Base-by-base conservation (phyloP, 2,113 vertebrate genomes). In the Eira barbara region DNA sequence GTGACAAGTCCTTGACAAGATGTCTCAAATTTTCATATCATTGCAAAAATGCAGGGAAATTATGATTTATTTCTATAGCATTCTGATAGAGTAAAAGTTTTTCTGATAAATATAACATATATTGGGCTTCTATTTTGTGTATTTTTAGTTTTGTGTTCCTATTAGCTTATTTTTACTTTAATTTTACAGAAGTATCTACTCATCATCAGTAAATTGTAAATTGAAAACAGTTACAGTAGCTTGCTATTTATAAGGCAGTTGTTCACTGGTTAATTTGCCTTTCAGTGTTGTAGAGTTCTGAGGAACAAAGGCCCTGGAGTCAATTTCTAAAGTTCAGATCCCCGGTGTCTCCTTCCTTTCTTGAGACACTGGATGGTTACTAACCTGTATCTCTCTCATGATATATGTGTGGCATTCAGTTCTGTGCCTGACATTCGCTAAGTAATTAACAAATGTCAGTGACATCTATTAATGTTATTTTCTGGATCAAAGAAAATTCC, bases 391-490 rank as follows among this genome's bases (percentile, higher is more conserved):
- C 83, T 97, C 47, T 81, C 80, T 95, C 42, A 34, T 89, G 84
- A 97, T 87, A 27, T 69, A 81, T 74, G 10, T 89, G 78, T 94
- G 95, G 52, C 95, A 97, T 96, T 97, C 97, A 96, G 65, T 39
- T 95, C 89, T 94, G 76, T 76, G 61, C 59, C 71, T 96, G 93
- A 97, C 91, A 97, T 82, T 83, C 42, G 27, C 86, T 93, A 79
- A 97, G 61, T 93, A 92, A 97, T 96, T 92, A 97, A 97, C 91
- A 97, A 98, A 97, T 98, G 97, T 89, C 97, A 98, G 78, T 63
- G 94, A 83, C 73, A 94, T 93, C 89, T 94, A 96, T 91, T 93
- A 91, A n/a, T 96, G 65, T 67, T 96, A 86, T 79, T 89, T 52
- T 88, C 81, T 82, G 39, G 95, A 45, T 89, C 45, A 81, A 96